These are phyloP conservation scores for Rhinoptilus africanus DNA, from an alignment of 2,113 vertebrate species.

Conservation along the genomic window DNA sequence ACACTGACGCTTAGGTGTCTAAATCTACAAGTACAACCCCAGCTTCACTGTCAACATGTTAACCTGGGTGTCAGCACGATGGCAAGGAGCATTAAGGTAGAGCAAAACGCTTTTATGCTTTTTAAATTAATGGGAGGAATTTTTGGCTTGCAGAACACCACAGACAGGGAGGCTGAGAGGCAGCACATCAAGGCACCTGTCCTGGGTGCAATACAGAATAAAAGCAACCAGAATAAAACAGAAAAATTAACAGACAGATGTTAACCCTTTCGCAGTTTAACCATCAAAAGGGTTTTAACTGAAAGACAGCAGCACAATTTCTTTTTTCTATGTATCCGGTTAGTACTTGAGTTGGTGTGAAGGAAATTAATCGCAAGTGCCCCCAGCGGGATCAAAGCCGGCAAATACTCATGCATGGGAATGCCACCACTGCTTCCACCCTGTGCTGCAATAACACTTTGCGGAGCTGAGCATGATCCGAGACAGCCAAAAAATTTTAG, in stretches of 20 bases:
- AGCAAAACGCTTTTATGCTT: neutral
- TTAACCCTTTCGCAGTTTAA: neutral
- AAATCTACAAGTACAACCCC: neutral
- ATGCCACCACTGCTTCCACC: neutral
- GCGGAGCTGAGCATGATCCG: neutral
- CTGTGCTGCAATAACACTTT: neutral
- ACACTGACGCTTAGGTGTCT: neutral
- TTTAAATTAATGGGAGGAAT: neutral
- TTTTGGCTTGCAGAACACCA: neutral
- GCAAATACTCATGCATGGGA: neutral
- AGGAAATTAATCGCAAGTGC: neutral
- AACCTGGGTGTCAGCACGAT: neutral
- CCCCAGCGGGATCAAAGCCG: neutral
- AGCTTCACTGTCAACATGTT: neutral
- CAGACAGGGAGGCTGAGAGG: neutral
- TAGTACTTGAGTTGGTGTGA: neutral
- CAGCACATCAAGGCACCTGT: neutral
- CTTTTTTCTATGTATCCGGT: neutral
- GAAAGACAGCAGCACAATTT: neutral
- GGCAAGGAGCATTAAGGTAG: neutral
- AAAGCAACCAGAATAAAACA: neutral
- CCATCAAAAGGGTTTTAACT: neutral
- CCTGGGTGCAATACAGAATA: neutral
- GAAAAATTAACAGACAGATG: neutral
- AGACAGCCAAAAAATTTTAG: neutral